Evolutionary conservation across 2,888 invertebrate genomes (phyloP), one percentile per base, ranked within the genome.

Genomic region (Cactoblastis cactorum): DNA sequence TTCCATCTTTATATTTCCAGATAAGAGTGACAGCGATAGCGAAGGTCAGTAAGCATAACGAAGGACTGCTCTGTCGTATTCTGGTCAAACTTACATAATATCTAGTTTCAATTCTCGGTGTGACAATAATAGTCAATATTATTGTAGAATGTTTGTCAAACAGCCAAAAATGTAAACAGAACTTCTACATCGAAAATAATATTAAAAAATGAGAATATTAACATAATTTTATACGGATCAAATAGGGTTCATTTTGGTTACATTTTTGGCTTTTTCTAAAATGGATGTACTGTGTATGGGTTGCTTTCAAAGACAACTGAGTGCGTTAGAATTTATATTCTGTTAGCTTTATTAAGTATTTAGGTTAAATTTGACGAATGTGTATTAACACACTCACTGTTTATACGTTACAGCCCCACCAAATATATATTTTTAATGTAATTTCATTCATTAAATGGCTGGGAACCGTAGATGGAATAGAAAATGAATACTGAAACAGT

Each of bases 21-120:
- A 96, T 92, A 96, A 96, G 91, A 96, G 96, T 91, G 96, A 96
- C 93, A 96, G 95, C 91, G 96, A 96, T 91, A 96, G 96, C 90
- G 96, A 96, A 92, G 96, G 96, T 90, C 96, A 96, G 91, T 96
- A 94, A 93, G 73, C 56, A 61, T 62, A 67, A 63, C 54, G 60
- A 63, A 66, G 74, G 72, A 77, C 77, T 77, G 77, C 79, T 77
- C 75, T 77, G 79, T 82, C 82, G 77, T 81, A 87, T 89, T 89
- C 89, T 89, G 89, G 89, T 89, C 89, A 89, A 87, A 80, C 79
- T 85, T 83, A 83, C 80, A 77, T 87, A 83, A 84, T 86, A 59
- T 66, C 76, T 85, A 83, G 79, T 76, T 78, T 77, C 74, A 78
- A 76, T 74, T 77, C 73, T 83, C 77, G 80, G 80, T 74, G 59